Conservation (phyloP, 1,140 invertebrate genomes). For the Penaeus chinensis region DNA sequence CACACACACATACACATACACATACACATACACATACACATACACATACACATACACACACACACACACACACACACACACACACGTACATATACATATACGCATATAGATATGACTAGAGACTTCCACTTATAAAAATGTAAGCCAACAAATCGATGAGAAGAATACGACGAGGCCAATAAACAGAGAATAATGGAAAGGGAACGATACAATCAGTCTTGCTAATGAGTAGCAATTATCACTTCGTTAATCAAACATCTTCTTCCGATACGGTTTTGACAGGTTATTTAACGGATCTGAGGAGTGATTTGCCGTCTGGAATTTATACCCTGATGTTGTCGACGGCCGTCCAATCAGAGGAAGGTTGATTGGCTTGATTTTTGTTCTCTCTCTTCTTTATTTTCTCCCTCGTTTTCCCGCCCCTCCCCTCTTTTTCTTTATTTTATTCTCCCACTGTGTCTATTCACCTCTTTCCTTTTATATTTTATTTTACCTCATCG, state of each 20-base stretch:
- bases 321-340: no score
- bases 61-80: no score
- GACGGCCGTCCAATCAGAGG: no score
- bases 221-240: no score
- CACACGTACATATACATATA: background rate
- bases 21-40: no score
- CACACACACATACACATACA: no score
- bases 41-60: no score
- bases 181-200: constrained; percentile 13
- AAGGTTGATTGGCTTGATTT: constrained; percentile 4
- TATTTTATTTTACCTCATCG: background rate
- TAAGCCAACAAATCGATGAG: background rate
- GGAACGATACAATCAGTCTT: background rate
- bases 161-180: background rate
- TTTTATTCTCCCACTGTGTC: background rate
- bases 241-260: no score
- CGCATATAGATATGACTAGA: background rate
- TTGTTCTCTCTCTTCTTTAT: constrained; percentile 17
- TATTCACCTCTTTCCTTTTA: background rate
- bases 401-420: background rate
- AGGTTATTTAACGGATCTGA: no score
- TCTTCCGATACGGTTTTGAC: no score
- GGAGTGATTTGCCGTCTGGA: no score
- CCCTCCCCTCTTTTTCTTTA: background rate
- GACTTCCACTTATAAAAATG: no score